Evolutionary conservation across 2,797 vertebrate genomes (phyloP).

Genomic region (Myripristis jacobus): DNA sequence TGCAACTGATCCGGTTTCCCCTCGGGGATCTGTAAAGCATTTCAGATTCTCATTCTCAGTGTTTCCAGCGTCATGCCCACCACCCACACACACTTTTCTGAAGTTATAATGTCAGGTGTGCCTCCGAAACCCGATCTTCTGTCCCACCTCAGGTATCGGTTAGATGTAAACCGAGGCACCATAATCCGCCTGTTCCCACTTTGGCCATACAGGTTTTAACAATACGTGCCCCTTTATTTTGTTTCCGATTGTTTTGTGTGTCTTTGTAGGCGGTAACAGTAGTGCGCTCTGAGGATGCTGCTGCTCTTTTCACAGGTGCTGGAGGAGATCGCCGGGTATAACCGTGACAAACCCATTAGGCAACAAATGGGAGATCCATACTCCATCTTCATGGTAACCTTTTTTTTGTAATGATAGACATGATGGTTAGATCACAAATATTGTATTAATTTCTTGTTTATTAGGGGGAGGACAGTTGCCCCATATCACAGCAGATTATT

Average conservation of each 20-base stretch:
- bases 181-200: slow-evolving; percentile 1
- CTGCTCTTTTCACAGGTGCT: slow-evolving; percentile 69
- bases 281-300: slow-evolving; percentile 22
- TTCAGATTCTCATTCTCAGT: too few species aligned
- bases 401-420: background rate
- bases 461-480: too few species aligned
- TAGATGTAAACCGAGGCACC: slow-evolving; percentile 14
- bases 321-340: slow-evolving; percentile 54
- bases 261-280: slow-evolving; percentile 37
- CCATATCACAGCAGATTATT: background rate
- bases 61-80: background rate
- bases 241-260: slow-evolving; percentile 12
- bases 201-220: slow-evolving; percentile 46
- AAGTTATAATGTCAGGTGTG: slow-evolving; percentile 13
- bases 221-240: slow-evolving; percentile 18
- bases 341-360: background rate
- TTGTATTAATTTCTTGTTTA: slow-evolving; percentile 1
- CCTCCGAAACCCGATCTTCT: slow-evolving; percentile 52
- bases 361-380: slow-evolving; percentile 53
- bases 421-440: slow-evolving; percentile 3
- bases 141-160: slow-evolving; percentile 34
- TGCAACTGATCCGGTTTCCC: too few species aligned
- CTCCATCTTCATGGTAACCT: slow-evolving; percentile 74
- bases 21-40: too few species aligned
- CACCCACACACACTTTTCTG: background rate